Base-by-base conservation (phyloP, 2,113 vertebrate genomes). In the Percina caprodes region DNA sequence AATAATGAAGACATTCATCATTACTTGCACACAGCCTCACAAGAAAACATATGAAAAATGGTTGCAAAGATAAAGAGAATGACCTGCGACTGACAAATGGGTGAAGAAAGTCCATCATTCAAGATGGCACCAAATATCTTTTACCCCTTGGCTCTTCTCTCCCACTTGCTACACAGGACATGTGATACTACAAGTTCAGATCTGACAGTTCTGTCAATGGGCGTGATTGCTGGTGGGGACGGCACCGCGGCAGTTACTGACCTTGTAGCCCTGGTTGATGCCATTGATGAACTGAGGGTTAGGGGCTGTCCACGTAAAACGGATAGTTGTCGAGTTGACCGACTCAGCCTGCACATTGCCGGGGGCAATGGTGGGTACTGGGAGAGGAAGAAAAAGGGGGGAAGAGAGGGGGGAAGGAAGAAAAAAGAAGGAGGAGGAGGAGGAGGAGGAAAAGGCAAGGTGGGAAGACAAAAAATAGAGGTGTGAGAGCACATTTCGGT, bases 221-320 rank as follows among this genome's bases (percentile, higher is more conserved):
- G 69, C 10, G 74, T 30, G 61, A 85, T 58, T 80, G 35, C 77
- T 10, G 1, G 12, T 1, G 67, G 33, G 13, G 71, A 63, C 6
- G 60, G n/a, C 26, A 1, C 30, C 0, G 67, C 16, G 10, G 75
- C 45, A 1, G 23, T 58, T 10, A 72, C 93, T 89, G 93, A 99
- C 98, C 98, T 99, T 99, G 95, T 99, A 99, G 65, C 98, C 98
- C 92, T 99, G 98, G 94, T 99, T 99, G 95, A 99, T 99, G 79
- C 98, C 98, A 0, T 99, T 99, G 95, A 99, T 97, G 94, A 99
- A 99, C 94, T 99, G 98, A 11, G 98, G 98, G 92, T 97, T 99
- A 23, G 98, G 98, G 11, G 98, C 97, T 2, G 92, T 97, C 98
- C 98, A 99, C 26, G 93, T 98, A 82, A 99, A 97, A 78, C 97